Evolutionary conservation across 35 echinoderm and acorn worm species (phyloP).

Genomic region (Heliocidaris tuberculata): DNA sequence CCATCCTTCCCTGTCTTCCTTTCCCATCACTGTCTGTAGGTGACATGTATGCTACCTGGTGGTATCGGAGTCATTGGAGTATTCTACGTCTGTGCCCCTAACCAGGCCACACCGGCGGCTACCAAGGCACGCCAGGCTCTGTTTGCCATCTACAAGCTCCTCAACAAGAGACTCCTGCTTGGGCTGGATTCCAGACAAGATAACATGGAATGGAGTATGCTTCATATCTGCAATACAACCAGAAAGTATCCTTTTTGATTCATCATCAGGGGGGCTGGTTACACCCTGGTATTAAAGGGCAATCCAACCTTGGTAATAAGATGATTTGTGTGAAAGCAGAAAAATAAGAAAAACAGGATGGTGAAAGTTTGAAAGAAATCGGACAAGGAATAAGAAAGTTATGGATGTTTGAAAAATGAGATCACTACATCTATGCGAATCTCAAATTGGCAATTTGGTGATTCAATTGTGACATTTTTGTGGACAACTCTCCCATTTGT

Average conservation of each 20-base stretch:
- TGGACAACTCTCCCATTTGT: no score
- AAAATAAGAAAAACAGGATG: no score
- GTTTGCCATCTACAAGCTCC: constrained; percentile 22
- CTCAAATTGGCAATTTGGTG: no score
- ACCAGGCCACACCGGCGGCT: background rate
- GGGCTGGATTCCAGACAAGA: background rate
- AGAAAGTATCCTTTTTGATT: constrained; percentile 44
- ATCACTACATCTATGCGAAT: no score
- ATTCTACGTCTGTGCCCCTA: constrained; percentile 5
- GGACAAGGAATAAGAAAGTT: no score
- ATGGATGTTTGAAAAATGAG: no score
- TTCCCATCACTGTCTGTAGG: background rate
- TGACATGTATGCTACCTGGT: constrained; percentile 29
- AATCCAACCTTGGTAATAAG: no score
- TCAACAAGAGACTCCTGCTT: background rate
- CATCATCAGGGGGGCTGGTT: no score
- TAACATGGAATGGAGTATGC: background rate
- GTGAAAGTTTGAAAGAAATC: no score
- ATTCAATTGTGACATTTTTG: no score
- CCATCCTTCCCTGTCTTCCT: background rate
- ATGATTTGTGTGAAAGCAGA: no score
- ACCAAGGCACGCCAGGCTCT: constrained; percentile 26
- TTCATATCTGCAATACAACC: constrained; percentile 18
- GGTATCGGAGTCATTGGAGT: background rate
- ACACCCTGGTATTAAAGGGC: no score